Evolutionary conservation across 2,888 invertebrate species (phyloP), one percentile per base, ranked within the genome.

Genomic region (Hirtodrosophila cameraria): DNA sequence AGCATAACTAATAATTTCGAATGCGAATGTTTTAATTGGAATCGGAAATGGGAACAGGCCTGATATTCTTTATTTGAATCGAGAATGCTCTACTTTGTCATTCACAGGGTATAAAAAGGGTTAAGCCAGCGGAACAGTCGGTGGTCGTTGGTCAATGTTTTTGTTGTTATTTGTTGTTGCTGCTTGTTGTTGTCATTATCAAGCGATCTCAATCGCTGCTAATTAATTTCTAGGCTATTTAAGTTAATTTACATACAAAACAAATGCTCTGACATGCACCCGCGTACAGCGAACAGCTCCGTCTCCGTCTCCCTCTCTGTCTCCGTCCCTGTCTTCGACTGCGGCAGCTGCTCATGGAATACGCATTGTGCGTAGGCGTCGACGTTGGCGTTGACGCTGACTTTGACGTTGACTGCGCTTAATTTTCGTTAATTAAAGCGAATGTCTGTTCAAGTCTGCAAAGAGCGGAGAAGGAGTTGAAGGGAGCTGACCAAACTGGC

Each of bases 201-300:
- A 65, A 57, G 48, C 62, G 76, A 86, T 86, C 86, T 86, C 81
- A 86, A 83, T 83, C 83, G 86, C 81, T 81, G 83, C 84, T 83
- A 83, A 83, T 86, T 83, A 83, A 83, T 83, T 84, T 86, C 86
- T 86, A 86, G 84, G 69, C 79, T 86, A 86, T 83, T 83, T 78
- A 81, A 80, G 81, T 78, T 84, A 72, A 84, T 84, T 84, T 84
- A 86, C 86, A 86, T 84, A 70, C 75, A 68, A 63, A 72, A 74
- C 73, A 69, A 69, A 72, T 67, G 75, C 71, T 36, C 54, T 12
- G 46, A 65, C 69, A 75, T 73, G 78, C 84, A 84, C 80, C 80
- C 75, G 80, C 80, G 67, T 55, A 69, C 62, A 75, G 43, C 79
- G 11, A 13, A 3, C 15, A 23, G 39, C 23, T 23, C 7, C 1